Percentiles rank a stretch among this genome's conserved stretches.
These are phyloP conservation scores for Otocyon megalotis DNA, from an alignment of 2,113 vertebrate species.

Conservation along the genomic window DNA sequence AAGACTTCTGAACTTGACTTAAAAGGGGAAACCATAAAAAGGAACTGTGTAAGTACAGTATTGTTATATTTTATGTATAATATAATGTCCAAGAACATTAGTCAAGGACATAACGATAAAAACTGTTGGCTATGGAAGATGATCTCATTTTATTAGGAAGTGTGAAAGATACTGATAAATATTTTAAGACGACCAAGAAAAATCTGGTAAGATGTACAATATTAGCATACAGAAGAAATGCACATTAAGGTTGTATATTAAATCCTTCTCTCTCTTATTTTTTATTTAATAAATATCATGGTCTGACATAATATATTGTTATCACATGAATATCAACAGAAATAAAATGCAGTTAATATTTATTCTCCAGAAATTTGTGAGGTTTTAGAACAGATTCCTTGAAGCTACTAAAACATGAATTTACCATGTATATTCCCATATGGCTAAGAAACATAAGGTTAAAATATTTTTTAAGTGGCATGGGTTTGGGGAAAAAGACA, in stretches of 20 bases:
- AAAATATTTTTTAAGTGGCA: slow-evolving; percentile 50
- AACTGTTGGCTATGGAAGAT: neutral
- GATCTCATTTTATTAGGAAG: neutral
- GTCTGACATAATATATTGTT: neutral
- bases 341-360: neutral
- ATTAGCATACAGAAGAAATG: neutral
- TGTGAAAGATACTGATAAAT: neutral
- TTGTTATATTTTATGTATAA: neutral
- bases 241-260: neutral
- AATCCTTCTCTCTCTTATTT: neutral
- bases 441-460: slow-evolving; percentile 28
- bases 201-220: neutral
- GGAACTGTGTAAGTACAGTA: neutral
- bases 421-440: neutral
- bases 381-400: slow-evolving; percentile 21
- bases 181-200: neutral
- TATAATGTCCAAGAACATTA: neutral
- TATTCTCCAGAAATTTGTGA: neutral
- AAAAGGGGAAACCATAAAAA: neutral
- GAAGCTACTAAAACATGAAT: neutral
- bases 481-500: neutral
- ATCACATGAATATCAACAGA: slow-evolving; percentile 22
- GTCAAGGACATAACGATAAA: neutral
- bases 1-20: neutral
- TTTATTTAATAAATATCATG: neutral